Conservation (phyloP, 2,797 vertebrate genomes). For the Lepilemur ruficaudatus region DNA sequence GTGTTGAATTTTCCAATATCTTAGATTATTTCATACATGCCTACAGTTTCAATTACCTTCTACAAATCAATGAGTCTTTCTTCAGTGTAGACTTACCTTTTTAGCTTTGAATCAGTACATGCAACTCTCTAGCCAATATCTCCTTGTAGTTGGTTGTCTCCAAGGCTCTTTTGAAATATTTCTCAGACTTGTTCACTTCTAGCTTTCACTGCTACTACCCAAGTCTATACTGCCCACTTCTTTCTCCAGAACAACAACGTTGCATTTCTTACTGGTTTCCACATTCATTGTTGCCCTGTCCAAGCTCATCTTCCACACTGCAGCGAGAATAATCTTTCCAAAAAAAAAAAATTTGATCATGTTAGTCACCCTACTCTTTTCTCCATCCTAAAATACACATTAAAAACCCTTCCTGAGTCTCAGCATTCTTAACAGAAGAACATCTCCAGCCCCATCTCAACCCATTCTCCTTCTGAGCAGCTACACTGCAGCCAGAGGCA, state of each 20-base stretch:
- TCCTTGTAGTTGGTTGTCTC: not conserved
- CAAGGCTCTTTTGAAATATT: not conserved
- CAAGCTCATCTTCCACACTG: not conserved
- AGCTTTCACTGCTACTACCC: not conserved
- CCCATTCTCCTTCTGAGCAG: not conserved
- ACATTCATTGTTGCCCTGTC: not conserved
- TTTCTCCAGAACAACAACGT: not conserved
- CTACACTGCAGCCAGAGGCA: accelerated
- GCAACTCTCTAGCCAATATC: not conserved
- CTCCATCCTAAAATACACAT: not conserved
- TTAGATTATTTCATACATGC: not conserved
- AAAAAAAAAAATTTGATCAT: not conserved
- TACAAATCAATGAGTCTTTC: not conserved
- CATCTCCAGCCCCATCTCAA: not conserved
- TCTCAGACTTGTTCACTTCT: not conserved
- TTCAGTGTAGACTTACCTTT: not conserved
- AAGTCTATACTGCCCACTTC: not conserved
- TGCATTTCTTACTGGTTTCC: not conserved
- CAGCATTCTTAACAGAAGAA: not conserved
- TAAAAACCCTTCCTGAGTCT: not conserved
- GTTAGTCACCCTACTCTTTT: not conserved
- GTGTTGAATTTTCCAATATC: not conserved
- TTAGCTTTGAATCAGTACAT: not conserved
- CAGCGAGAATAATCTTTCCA: not conserved
- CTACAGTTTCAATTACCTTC: not conserved